phyloP scores from a whole-genome alignment of 92 coral and sea anemone genomes.

The Zoanthus solanderi region DNA sequence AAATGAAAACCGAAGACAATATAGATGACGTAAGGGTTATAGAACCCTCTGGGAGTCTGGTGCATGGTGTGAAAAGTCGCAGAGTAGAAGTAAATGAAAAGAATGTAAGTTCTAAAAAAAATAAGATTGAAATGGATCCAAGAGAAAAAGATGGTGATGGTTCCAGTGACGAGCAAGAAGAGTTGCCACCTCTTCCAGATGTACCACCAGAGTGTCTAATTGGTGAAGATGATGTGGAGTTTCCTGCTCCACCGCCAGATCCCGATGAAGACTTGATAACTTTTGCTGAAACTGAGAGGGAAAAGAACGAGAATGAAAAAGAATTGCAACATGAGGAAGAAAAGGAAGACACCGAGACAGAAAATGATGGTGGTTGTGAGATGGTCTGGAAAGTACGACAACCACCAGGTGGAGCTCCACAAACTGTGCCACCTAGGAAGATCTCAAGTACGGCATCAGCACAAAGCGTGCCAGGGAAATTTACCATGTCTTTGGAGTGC shows the following conservation, averaged over 20 bases:
- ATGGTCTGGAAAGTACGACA: constrained; percentile 31
- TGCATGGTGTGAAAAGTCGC: background rate
- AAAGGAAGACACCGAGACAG: constrained; percentile 39
- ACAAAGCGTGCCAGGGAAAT: constrained; percentile 43
- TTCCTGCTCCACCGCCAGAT: constrained; percentile 77
- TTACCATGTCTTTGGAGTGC: constrained; percentile 66
- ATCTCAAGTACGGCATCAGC: constrained; percentile 39
- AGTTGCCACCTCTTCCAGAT: constrained; percentile 77
- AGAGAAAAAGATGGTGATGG: background rate
- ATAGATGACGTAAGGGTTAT: constrained; percentile 21
- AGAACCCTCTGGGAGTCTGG: background rate
- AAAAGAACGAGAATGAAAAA: constrained; percentile 42
- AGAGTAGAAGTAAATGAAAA: background rate
- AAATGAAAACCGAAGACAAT: constrained; percentile 70
- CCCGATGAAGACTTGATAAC: constrained; percentile 69
- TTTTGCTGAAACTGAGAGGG: constrained; percentile 69
- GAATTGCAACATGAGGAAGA: constrained; percentile 25
- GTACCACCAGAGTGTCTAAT: constrained; percentile 49
- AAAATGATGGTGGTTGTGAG: constrained; percentile 49
- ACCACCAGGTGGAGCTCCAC: background rate
- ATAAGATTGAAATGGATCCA: background rate
- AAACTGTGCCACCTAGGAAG: constrained; percentile 31
- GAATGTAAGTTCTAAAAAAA: background rate
- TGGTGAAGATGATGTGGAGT: constrained; percentile 71
- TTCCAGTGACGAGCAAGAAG: constrained; percentile 13